These are phyloP conservation scores for Marcusenius ussheri DNA, from an alignment of 2,113 vertebrate species.

Conservation along the genomic window DNA sequence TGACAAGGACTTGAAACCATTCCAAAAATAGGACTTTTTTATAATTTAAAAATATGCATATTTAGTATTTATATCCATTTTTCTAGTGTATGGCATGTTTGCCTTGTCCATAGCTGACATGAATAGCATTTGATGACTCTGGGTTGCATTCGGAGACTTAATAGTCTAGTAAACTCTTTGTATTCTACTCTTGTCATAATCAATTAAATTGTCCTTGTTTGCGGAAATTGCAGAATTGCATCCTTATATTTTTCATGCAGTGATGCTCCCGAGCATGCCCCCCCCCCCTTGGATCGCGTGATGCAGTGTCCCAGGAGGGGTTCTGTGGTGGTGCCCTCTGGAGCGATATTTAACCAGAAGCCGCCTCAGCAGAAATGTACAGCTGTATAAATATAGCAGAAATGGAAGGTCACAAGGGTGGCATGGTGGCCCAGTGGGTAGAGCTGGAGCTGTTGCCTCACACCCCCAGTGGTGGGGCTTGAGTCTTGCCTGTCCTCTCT, in stretches of 20 bases:
- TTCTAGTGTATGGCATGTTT: neutral
- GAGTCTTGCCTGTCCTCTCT: neutral
- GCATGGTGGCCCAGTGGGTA: neutral
- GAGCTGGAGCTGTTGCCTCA: neutral
- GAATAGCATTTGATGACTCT: neutral
- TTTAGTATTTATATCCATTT: neutral
- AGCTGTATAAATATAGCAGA: neutral
- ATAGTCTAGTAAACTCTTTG: neutral
- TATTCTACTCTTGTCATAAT: neutral
- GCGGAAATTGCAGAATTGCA: neutral
- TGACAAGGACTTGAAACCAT: neutral
- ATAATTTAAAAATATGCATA: neutral
- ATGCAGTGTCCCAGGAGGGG: neutral
- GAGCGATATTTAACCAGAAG: neutral
- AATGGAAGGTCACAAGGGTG: neutral
- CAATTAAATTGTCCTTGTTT: neutral
- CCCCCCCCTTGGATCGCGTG: neutral
- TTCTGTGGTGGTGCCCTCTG: neutral
- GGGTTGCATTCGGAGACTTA: neutral
- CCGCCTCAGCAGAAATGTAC: neutral
- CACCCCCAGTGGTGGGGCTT: neutral
- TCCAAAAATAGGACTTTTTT: neutral
- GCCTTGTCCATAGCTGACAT: neutral
- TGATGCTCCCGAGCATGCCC: neutral
- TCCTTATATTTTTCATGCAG: neutral